Evolutionary conservation across 2,113 vertebrate species (phyloP).

Genomic region (Poeciliopsis turrubarensis): DNA sequence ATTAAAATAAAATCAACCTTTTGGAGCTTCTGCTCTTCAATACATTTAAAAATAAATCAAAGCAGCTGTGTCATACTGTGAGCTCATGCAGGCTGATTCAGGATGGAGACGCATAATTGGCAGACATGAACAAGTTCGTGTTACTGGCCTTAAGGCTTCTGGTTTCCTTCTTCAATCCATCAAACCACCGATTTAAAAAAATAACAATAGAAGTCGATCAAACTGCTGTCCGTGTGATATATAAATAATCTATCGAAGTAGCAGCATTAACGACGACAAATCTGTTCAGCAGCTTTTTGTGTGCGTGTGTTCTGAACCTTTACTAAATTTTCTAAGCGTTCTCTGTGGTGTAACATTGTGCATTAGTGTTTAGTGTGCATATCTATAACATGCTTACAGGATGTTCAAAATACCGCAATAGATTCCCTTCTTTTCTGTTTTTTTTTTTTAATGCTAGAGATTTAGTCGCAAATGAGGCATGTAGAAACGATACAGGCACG

Average conservation of each 20-base stretch:
- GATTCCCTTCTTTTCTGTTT: conserved; percentile 19
- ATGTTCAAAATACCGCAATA: conserved; percentile 48
- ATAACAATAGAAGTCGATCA: conserved; percentile 9
- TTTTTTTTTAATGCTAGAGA: conserved; percentile 18
- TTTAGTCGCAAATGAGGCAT: conserved; percentile 60
- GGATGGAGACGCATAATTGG: conserved; percentile 63
- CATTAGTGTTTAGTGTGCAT: conserved; percentile 53
- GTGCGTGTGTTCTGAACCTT: conserved; percentile 44
- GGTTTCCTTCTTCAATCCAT: conserved; percentile 61
- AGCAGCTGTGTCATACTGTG: conserved; percentile 64
- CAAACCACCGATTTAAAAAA: conserved; percentile 30
- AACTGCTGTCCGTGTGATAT: conserved; percentile 53
- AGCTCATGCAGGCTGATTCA: conserved; percentile 67
- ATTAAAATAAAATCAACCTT: conserved; percentile 14
- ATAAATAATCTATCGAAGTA: conserved; percentile 59
- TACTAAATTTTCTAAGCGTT: conserved; percentile 22
- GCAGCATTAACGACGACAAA: conserved; percentile 60
- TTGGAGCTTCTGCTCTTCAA: conserved; percentile 37
- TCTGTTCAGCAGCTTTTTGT: conserved; percentile 51
- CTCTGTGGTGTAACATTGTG: conserved; percentile 28
- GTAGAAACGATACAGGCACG: conserved; percentile 60
- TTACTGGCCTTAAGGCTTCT: conserved; percentile 72
- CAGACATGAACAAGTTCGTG: conserved; percentile 54
- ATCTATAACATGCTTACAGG: conserved; percentile 57
- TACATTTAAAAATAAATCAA: conserved; percentile 66